Percentiles rank a stretch among this genome's conserved stretches.
Evolutionary conservation across 2,113 vertebrate species (phyloP).

Genomic region (Thomomys bottae): DNA sequence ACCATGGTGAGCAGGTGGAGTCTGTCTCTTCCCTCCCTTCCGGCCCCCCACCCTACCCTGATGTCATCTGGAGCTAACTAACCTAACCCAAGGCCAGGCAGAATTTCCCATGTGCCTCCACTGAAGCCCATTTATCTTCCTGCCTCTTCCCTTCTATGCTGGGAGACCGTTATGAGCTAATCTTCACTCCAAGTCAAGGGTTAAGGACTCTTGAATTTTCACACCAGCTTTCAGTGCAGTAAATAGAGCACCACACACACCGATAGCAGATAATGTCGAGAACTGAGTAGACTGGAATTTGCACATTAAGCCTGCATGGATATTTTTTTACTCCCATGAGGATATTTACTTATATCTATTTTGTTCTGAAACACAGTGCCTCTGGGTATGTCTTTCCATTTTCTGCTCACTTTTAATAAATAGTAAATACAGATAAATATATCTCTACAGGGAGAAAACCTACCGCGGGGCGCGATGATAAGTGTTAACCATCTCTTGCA

Average conservation of each 20-base stretch:
- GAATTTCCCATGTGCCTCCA: background rate
- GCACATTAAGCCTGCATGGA: background rate
- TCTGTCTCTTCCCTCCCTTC: background rate
- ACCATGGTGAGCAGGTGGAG: background rate
- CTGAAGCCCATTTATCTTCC: background rate
- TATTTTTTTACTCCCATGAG: background rate
- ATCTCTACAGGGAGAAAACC: constrained; percentile 5
- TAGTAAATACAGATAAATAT: constrained; percentile 37
- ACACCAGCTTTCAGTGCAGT: background rate
- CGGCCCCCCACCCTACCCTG: no score
- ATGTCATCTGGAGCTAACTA: background rate
- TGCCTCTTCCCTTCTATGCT: background rate
- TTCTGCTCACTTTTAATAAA: constrained; percentile 36
- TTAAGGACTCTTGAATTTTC: background rate
- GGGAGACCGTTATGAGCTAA: background rate
- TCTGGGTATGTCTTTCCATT: constrained; percentile 7
- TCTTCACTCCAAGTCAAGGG: background rate
- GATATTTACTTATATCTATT: background rate
- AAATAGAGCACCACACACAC: background rate
- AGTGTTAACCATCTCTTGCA: background rate
- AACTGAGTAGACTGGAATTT: background rate
- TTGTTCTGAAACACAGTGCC: constrained; percentile 24
- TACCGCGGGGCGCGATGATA: background rate
- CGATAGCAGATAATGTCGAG: background rate
- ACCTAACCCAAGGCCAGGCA: background rate